phyloP scores from a whole-genome alignment of 2,888 invertebrate genomes.

The Drosophila leonis region DNA sequence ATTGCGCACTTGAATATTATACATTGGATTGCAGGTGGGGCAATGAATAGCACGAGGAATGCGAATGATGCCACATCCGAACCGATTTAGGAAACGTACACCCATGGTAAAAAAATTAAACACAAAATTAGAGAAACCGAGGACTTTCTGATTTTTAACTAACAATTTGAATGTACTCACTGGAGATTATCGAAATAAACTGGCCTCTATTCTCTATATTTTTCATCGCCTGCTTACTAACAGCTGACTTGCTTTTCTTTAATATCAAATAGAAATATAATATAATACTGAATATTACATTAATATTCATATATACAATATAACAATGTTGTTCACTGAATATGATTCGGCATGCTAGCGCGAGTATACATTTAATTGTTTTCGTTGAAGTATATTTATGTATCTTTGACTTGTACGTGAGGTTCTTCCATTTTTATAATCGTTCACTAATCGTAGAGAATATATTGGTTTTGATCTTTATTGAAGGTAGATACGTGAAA shows the following conservation, averaged over 20 bases:
- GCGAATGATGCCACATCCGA: not conserved
- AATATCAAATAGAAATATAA: too few relatives aligned
- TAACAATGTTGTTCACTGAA: too few relatives aligned
- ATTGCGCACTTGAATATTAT: constrained; percentile 9
- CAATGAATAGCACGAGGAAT: constrained; percentile 1
- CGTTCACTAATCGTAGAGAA: too few relatives aligned
- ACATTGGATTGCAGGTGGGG: not conserved
- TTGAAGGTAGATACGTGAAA: too few relatives aligned
- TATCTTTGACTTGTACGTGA: too few relatives aligned
- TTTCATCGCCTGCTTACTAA: constrained; percentile 9
- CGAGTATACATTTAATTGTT: too few relatives aligned
- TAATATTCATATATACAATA: too few relatives aligned
- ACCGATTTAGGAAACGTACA: constrained; percentile 16
- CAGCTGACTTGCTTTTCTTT: not conserved
- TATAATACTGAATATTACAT: too few relatives aligned
- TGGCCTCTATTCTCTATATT: not conserved
- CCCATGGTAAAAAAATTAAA: constrained; percentile 21
- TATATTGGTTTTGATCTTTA: too few relatives aligned
- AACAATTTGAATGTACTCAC: constrained; percentile 9
- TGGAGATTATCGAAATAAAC: not conserved
- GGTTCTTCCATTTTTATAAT: too few relatives aligned
- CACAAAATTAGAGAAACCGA: not conserved
- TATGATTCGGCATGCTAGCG: too few relatives aligned
- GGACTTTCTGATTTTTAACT: constrained; percentile 9
- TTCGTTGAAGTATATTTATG: too few relatives aligned